Evolutionary conservation across 2,888 invertebrate genomes (phyloP).

Genomic region (Pristionchus fissidentatus): DNA sequence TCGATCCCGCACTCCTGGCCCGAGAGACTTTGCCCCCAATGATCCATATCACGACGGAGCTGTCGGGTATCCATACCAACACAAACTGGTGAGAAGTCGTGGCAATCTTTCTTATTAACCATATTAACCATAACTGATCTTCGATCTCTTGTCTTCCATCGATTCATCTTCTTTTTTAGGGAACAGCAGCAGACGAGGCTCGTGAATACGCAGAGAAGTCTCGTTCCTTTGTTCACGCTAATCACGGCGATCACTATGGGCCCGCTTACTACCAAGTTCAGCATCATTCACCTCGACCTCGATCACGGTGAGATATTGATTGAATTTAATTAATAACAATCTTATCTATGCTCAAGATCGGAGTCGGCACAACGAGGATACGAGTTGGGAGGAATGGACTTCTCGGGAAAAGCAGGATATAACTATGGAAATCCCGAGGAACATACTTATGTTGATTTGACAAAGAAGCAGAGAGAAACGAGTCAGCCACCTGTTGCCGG

Average conservation of each 20-base stretch:
- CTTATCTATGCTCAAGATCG: not conserved
- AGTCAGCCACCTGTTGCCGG: conserved; percentile 35
- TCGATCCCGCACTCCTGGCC: conserved; percentile 27
- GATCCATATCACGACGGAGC: not conserved
- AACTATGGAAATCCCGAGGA: conserved; percentile 46
- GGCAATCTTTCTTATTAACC: not conserved
- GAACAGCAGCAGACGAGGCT: conserved; percentile 48
- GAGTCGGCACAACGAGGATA: conserved; percentile 51
- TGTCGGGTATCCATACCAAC: conserved; percentile 5
- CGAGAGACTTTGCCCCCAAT: not conserved
- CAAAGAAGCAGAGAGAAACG: conserved; percentile 18
- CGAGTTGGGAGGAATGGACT: conserved; percentile 65
- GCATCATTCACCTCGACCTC: conserved; percentile 48
- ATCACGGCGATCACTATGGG: conserved; percentile 39
- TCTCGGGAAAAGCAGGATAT: conserved; percentile 53
- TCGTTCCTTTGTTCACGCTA: conserved; percentile 40
- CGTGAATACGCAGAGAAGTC: conserved; percentile 62
- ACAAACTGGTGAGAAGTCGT: not conserved
- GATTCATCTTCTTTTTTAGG: not conserved
- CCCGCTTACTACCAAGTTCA: conserved; percentile 59
- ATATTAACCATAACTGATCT: too few relatives aligned
- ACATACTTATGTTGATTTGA: not conserved
- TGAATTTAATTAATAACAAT: not conserved
- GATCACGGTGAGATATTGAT: conserved; percentile 50
- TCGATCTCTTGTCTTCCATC: too few relatives aligned